These are phyloP conservation scores for Casuarius casuarius DNA, from an alignment of 2,113 vertebrate species.

Conservation along the genomic window DNA sequence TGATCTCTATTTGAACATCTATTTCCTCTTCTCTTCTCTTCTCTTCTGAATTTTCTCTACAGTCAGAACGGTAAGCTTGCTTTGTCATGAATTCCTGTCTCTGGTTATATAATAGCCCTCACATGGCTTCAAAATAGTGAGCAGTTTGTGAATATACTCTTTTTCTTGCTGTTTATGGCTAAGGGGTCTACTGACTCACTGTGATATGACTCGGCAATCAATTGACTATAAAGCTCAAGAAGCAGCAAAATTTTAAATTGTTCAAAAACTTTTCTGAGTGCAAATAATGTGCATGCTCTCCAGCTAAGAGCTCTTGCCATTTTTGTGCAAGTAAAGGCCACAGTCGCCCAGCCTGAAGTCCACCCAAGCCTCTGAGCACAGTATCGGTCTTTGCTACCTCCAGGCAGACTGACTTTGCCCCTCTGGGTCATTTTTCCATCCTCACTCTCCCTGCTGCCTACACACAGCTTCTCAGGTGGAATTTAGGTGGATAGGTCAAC, in stretches of 20 bases:
- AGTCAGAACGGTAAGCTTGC: background rate
- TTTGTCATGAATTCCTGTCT: slow-evolving; percentile 16
- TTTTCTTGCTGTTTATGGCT: background rate
- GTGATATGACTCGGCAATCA: background rate
- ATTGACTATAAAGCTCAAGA: background rate
- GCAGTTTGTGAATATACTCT: background rate
- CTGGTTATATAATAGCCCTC: background rate
- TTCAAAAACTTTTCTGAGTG: background rate
- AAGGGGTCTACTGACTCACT: slow-evolving; percentile 31
- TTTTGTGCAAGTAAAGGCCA: background rate
- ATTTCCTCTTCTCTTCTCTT: background rate
- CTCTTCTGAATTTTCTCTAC: background rate
- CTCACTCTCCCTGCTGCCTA: background rate
- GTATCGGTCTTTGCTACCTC: background rate
- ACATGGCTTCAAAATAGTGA: background rate
- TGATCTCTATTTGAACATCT: background rate
- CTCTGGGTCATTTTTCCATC: background rate
- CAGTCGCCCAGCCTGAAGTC: background rate
- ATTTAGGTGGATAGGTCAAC: background rate
- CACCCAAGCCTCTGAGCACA: background rate
- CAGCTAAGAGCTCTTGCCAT: background rate
- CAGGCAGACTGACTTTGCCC: background rate
- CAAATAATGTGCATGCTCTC: background rate
- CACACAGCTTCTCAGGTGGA: background rate
- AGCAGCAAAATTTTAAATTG: background rate